phyloP scores from a whole-genome alignment of 2,113 vertebrate species.

The Eidolon helvum region DNA sequence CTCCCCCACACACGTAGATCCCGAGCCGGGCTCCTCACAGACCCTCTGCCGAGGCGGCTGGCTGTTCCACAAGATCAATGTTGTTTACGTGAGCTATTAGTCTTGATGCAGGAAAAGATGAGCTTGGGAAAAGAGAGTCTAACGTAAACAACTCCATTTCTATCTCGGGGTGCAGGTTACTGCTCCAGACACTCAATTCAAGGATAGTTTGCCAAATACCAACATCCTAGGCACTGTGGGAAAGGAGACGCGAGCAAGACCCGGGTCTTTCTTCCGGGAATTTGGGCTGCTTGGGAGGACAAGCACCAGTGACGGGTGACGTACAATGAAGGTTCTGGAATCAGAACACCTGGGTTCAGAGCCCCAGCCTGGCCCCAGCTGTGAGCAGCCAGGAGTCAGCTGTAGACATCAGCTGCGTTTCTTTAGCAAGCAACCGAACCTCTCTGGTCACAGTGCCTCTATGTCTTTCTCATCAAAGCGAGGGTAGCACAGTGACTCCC shows the following conservation, averaged over 20 bases:
- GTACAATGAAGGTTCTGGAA: not conserved
- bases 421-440: not conserved
- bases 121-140: not conserved
- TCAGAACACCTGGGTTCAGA: not conserved
- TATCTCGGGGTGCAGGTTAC: not conserved
- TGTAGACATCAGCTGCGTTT: not conserved
- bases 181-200: not conserved
- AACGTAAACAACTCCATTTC: slow-evolving; percentile 36
- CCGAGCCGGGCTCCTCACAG: not conserved
- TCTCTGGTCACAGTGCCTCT: not conserved
- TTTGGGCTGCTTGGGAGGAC: not conserved
- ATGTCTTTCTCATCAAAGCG: not conserved
- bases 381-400: not conserved
- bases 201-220: not conserved
- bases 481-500: not conserved
- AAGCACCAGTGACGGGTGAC: fast-evolving
- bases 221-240: not conserved
- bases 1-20: not conserved
- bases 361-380: not conserved
- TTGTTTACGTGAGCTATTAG: slow-evolving; percentile 28
- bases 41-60: not conserved
- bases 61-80: slow-evolving; percentile 58
- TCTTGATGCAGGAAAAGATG: slow-evolving; percentile 10
- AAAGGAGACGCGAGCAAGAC: not conserved
- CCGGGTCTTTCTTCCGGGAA: not conserved